Conservation (phyloP, 2,797 vertebrate species). For the Gallirallus australis region DNA sequence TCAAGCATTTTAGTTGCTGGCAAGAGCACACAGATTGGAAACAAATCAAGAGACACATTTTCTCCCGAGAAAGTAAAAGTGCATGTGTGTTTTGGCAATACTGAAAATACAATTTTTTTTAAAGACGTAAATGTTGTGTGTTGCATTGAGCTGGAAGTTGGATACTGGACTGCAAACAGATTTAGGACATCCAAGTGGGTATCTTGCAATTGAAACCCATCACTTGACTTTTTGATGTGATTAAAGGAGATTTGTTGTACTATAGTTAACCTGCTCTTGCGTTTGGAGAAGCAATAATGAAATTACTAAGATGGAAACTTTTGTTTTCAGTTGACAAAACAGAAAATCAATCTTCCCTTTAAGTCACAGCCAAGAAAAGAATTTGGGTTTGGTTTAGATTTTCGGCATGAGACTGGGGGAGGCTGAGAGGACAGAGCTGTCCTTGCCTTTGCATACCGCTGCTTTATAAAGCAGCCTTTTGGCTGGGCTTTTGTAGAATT, state of each 20-base stretch:
- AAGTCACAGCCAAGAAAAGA: slow-evolving; percentile 40
- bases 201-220: not conserved
- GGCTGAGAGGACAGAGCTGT: slow-evolving; percentile 46
- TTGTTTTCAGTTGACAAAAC: not conserved
- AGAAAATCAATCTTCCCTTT: slow-evolving; percentile 23
- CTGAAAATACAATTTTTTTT: slow-evolving; percentile 50
- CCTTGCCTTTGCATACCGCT: slow-evolving; percentile 59
- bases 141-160: slow-evolving; percentile 53
- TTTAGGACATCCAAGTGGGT: slow-evolving; percentile 28
- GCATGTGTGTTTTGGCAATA: slow-evolving; percentile 76
- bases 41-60: slow-evolving; percentile 80
- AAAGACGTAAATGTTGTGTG: slow-evolving; percentile 65
- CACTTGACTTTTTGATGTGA: slow-evolving; percentile 10
- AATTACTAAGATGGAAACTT: slow-evolving; percentile 12
- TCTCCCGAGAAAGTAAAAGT: slow-evolving; percentile 80
- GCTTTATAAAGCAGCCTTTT: slow-evolving; percentile 63
- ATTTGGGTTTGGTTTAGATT: slow-evolving; percentile 17
- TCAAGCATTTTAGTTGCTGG: slow-evolving; percentile 77
- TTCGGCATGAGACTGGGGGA: slow-evolving; percentile 45
- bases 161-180: slow-evolving; percentile 49
- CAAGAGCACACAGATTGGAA: slow-evolving; percentile 74
- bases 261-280: not conserved
- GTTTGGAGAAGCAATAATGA: not conserved
- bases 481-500: slow-evolving; percentile 66
- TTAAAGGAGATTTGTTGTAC: not conserved